phyloP scores from a whole-genome alignment of 2,888 invertebrate genomes.

The Chloroclysta siterata region DNA sequence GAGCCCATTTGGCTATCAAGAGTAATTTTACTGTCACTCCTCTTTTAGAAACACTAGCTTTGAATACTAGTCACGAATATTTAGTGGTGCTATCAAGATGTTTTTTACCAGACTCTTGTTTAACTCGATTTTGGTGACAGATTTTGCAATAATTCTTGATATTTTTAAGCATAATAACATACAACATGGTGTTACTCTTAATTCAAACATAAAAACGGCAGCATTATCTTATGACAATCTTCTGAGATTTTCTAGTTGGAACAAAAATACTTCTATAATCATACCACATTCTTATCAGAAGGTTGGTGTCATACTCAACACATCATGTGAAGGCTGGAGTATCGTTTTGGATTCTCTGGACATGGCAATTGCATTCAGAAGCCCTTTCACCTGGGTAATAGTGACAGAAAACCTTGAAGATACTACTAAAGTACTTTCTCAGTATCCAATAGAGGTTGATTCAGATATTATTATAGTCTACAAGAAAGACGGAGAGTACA shows the following conservation, averaged over 20 bases:
- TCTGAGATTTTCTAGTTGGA: conserved; percentile 46
- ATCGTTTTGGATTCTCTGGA: conserved; percentile 45
- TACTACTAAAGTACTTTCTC: conserved; percentile 56
- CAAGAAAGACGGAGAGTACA: conserved; percentile 45
- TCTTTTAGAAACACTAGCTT: conserved; percentile 2
- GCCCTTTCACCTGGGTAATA: conserved; percentile 69
- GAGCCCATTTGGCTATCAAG: conserved; percentile 40
- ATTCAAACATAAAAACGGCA: conserved; percentile 35
- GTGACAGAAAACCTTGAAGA: conserved; percentile 52
- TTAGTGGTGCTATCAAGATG: conserved; percentile 24
- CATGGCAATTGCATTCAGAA: conserved; percentile 47
- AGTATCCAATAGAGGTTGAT: conserved; percentile 71
- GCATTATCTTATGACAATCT: conserved; percentile 44
- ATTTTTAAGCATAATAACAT: conserved; percentile 64
- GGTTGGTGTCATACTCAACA: conserved; percentile 62
- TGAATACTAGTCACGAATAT: not conserved
- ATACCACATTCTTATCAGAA: conserved; percentile 44
- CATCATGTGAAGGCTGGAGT: conserved; percentile 62
- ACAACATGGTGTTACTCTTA: conserved; percentile 53
- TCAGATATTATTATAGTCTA: conserved; percentile 72
- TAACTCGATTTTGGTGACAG: conserved; percentile 27
- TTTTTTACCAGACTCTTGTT: conserved; percentile 22
- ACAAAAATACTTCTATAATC: conserved; percentile 23
- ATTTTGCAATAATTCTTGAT: conserved; percentile 48
- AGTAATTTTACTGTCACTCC: conserved; percentile 31